Evolutionary conservation across 1,140 invertebrate species (phyloP).

Genomic region (Drosophila suzukii): DNA sequence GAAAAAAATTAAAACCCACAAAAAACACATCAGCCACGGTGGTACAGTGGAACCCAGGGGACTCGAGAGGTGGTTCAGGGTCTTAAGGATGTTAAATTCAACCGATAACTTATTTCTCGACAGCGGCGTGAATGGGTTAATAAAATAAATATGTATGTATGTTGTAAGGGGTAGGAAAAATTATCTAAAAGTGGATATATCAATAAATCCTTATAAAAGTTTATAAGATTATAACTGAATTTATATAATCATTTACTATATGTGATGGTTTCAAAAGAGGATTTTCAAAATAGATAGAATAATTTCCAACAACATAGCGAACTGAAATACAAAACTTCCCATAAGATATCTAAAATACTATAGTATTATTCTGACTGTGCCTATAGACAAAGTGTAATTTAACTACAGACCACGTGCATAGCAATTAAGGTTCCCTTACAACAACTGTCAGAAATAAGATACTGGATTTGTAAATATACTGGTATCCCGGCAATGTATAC

Average conservation of each 20-base stretch:
- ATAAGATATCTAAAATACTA: neutral
- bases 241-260: no score
- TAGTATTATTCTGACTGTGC: neutral
- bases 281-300: no score
- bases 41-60: slow-evolving; percentile 36
- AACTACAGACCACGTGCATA: slow-evolving; percentile 17
- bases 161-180: neutral
- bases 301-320: neutral
- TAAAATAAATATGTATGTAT: slow-evolving; percentile 7
- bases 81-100: slow-evolving; percentile 11
- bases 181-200: neutral
- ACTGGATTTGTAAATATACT: slow-evolving; percentile 14
- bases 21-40: slow-evolving; percentile 31
- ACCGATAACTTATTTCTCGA: slow-evolving; percentile 15
- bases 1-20: slow-evolving; percentile 36
- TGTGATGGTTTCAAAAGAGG: neutral
- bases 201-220: neutral
- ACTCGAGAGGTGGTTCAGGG: slow-evolving; percentile 2
- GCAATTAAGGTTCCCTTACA: neutral
- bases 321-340: neutral
- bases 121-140: slow-evolving; percentile 5
- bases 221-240: no score
- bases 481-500: slow-evolving; percentile 29
- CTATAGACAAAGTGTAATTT: slow-evolving; percentile 8
- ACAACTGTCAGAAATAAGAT: slow-evolving; percentile 24